phyloP scores from a whole-genome alignment of 2,797 vertebrate species.

The Hybognathus amarus region DNA sequence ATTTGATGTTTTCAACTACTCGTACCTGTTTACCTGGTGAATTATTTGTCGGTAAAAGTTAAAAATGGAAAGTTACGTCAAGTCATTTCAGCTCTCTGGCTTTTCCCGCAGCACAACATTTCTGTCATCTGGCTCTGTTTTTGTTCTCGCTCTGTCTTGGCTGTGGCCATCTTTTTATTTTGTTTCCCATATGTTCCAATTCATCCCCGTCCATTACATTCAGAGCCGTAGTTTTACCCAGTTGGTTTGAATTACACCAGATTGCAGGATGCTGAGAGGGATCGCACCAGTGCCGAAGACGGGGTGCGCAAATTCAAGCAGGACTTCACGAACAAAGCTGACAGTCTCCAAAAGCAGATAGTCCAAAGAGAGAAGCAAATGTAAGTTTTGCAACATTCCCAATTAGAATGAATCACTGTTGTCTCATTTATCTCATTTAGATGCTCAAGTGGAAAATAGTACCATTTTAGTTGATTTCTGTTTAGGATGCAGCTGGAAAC shows the following conservation, averaged over 20 bases:
- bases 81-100: constrained; percentile 29
- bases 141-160: constrained; percentile 45
- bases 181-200: constrained; percentile 62
- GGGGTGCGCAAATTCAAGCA: constrained; percentile 89
- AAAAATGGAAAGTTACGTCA: neutral
- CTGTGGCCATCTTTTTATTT: constrained; percentile 64
- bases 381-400: constrained; percentile 76
- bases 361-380: constrained; percentile 88
- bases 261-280: constrained; percentile 97
- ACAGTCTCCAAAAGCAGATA: constrained; percentile 91
- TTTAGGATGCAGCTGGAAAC: constrained; percentile 90
- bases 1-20: constrained; percentile 77
- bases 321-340: constrained; percentile 90
- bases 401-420: neutral
- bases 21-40: neutral
- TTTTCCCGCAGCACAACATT: constrained; percentile 37
- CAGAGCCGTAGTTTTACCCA: constrained; percentile 97
- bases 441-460: neutral
- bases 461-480: constrained; percentile 40
- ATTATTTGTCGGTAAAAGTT: constrained; percentile 19
- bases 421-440: neutral
- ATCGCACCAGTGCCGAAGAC: constrained; percentile 86
- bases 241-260: constrained; percentile 96
- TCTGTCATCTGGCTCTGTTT: constrained; percentile 51
- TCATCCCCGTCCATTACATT: constrained; percentile 75